A percentile compares a stretch with the other conserved stretches of the same genome.
Evolutionary conservation across 1,140 invertebrate species (phyloP).

Genomic region (Sesamia nonagrioides): DNA sequence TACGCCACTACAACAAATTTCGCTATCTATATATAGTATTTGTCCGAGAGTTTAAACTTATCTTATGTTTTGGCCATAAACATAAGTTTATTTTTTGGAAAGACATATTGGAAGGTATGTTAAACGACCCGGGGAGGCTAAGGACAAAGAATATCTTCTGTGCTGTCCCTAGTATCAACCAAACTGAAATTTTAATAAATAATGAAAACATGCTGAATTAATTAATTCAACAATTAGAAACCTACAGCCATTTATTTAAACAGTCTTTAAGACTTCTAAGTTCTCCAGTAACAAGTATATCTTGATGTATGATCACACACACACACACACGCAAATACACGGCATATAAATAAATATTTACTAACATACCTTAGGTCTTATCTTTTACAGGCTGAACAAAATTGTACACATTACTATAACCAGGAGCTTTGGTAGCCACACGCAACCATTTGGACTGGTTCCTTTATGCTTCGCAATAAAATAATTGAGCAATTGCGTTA

Average conservation of each 20-base stretch:
- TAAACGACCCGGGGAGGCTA: background rate
- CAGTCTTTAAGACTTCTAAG: too few species aligned
- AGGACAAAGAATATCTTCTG: background rate
- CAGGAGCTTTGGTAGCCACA: constrained; percentile 11
- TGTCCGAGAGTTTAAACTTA: constrained; percentile 2
- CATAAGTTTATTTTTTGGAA: constrained; percentile 7
- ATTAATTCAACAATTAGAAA: background rate
- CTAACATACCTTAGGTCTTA: constrained; percentile 1
- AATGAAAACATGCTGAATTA: background rate
- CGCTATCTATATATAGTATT: background rate
- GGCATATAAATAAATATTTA: background rate
- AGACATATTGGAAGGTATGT: constrained; percentile 8
- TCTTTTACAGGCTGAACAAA: constrained; percentile 27
- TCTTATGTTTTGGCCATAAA: background rate
- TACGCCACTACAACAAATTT: constrained; percentile 10
- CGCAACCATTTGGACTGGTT: constrained; percentile 19
- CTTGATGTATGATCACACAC: too few species aligned
- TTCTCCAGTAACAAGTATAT: too few species aligned
- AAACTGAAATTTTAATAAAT: background rate
- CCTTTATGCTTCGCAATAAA: constrained; percentile 10
- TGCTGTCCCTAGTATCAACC: background rate
- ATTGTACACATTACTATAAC: constrained; percentile 24
- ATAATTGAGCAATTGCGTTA: constrained; percentile 26
- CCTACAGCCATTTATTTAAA: background rate
- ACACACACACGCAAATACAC: background rate